Evolutionary conservation across 1,140 invertebrate genomes (phyloP).

Genomic region (Pseudomyrmex cubaensis): DNA sequence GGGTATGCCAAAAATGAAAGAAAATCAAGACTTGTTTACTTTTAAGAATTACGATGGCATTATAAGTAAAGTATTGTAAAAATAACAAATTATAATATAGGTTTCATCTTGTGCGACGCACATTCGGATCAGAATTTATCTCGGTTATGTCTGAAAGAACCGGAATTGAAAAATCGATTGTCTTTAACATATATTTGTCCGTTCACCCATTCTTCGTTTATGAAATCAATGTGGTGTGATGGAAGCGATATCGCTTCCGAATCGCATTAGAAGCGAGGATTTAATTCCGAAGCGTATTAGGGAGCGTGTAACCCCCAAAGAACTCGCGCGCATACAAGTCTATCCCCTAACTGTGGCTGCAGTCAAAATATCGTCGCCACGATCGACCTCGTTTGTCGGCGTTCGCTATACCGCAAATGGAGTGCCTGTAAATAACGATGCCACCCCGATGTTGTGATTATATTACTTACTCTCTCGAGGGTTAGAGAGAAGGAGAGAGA

Average conservation of each 20-base stretch:
- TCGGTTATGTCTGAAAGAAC: too few species aligned
- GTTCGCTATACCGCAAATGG: constrained; percentile 74
- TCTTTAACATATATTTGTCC: not conserved
- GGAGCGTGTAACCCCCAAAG: constrained; percentile 46
- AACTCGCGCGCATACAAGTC: not conserved
- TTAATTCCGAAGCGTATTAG: constrained; percentile 71
- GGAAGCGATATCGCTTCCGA: constrained; percentile 52
- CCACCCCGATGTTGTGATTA: constrained; percentile 85
- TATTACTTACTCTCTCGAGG: constrained; percentile 78
- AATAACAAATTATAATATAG: too few species aligned
- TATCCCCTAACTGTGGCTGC: constrained; percentile 67
- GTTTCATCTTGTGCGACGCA: too few species aligned
- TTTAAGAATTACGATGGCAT: too few species aligned
- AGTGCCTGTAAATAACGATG: constrained; percentile 84
- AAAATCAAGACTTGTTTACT: too few species aligned
- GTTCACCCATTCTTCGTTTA: not conserved
- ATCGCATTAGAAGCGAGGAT: constrained; percentile 52
- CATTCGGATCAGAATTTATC: too few species aligned
- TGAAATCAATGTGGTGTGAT: constrained; percentile 1
- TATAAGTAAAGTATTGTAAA: too few species aligned
- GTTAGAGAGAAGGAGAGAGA: constrained; percentile 62
- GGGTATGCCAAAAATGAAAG: too few species aligned
- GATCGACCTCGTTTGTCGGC: constrained; percentile 63
- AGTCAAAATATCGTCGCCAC: constrained; percentile 76
- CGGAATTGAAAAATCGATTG: not conserved